phyloP scores from a whole-genome alignment of 2,888 invertebrate species.

The Gymnocheta viridis region DNA sequence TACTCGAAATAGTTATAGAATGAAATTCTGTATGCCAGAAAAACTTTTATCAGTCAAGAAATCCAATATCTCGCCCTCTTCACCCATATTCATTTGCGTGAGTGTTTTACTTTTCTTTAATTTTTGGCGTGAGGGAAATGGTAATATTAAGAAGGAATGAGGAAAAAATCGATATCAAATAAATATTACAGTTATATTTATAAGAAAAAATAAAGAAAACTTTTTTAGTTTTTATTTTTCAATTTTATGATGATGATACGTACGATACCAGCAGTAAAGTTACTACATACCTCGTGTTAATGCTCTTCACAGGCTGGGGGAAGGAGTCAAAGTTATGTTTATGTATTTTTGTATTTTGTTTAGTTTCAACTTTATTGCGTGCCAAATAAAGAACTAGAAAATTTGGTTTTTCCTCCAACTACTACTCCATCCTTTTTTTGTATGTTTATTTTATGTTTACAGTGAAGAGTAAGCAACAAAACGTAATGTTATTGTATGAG shows the following conservation, averaged over 20 bases:
- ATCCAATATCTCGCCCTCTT: not conserved
- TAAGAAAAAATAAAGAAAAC: slow-evolving; percentile 3
- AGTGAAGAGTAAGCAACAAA: not conserved
- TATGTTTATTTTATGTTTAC: not conserved
- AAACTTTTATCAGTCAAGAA: slow-evolving; percentile 26
- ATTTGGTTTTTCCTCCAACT: not conserved
- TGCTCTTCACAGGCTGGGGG: not conserved
- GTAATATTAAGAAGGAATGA: not conserved
- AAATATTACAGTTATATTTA: slow-evolving; percentile 65
- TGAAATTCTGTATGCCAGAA: slow-evolving; percentile 24
- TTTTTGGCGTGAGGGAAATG: not conserved
- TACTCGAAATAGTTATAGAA: slow-evolving; percentile 9
- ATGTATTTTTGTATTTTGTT: slow-evolving; percentile 57
- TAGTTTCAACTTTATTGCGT: slow-evolving; percentile 66
- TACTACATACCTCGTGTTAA: slow-evolving; percentile 23
- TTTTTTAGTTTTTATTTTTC: slow-evolving; percentile 48
- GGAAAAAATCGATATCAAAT: slow-evolving; percentile 63
- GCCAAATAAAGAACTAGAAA: slow-evolving; percentile 58
- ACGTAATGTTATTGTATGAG: slow-evolving; percentile 11
- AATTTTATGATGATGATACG: slow-evolving; percentile 47
- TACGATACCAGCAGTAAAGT: slow-evolving; percentile 45
- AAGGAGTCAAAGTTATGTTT: slow-evolving; percentile 39
- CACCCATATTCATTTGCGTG: not conserved
- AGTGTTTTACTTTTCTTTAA: not conserved
- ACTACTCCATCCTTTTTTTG: not conserved